Base-by-base conservation (phyloP, 2,797 vertebrate genomes). In the Hoplostethus mediterraneus region DNA sequence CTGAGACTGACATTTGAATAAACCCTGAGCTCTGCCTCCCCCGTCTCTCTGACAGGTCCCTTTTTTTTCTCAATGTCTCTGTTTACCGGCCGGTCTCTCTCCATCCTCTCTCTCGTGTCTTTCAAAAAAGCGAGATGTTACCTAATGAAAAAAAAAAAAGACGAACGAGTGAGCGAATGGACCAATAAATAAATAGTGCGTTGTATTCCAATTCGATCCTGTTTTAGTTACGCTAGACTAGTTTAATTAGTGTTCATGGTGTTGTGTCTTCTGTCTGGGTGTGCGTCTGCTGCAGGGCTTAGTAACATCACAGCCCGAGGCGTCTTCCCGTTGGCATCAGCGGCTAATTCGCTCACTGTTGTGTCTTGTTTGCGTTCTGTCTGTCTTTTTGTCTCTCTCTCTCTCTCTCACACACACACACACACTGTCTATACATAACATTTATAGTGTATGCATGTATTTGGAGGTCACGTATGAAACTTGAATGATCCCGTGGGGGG, bases 1-100 rank as follows among this genome's bases (percentile, higher is more conserved):
- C 62, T 36, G 12, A 40, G 59, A 82, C 28, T 67, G 77, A 72
- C 79, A 76, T 85, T 84, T 84, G 71, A 86, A 82, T 84, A 44
- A 56, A 65, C 73, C 0, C 61, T 49, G 67, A 74, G 53, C 56
- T 60, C 16, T 21, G 64, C 13, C 58, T 63, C 4, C 33, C 52
- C 58, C 3, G 4, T 14, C 45, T 58, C 40, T 52, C 73, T 38
- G 48, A 52, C 31, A 80, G 42, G 16, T 33, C 31, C 6, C 31
- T 33, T 33, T 33, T 6, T 33, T 33, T 33, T 10, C 16, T 44
- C 44, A 12, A 5, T 30, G 1, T 11, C 16, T 69, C 13, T 33
- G 16, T n/a, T 14, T 47, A 14, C 16, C 6, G 10, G 9, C 2
- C 38, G 1, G 40, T 45, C 5, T 33, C n/a, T 1, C 11, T 60